Conservation (phyloP, 64 coral and sea anemone genomes). For the Pocillopora damicornis region DNA sequence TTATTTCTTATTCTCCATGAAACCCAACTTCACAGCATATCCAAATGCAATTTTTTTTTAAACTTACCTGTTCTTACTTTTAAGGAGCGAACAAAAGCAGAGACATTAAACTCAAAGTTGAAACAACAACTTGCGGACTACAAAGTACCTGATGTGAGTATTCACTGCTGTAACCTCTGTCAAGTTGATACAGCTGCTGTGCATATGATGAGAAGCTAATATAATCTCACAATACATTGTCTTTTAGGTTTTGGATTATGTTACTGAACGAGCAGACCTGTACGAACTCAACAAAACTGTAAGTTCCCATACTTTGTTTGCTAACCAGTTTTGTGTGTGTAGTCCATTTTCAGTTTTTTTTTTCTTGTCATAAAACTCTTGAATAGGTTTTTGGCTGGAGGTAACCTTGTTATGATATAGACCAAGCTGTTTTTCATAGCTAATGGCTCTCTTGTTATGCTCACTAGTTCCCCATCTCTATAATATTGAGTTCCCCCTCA, state of each 20-base stretch:
- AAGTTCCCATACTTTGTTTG: not conserved
- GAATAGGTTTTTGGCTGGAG: too few species aligned
- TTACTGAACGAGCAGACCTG: constrained; percentile 87
- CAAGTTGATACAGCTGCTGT: not conserved
- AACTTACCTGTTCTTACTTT: not conserved
- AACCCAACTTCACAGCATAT: not conserved
- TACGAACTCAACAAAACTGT: constrained; percentile 98
- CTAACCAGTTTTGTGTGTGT: not conserved
- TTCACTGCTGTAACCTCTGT: not conserved
- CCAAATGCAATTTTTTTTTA: not conserved
- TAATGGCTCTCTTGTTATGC: too few species aligned
- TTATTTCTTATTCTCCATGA: not conserved
- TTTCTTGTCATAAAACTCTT: too few species aligned
- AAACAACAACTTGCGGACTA: constrained; percentile 95
- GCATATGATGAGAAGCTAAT: not conserved
- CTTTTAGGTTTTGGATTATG: constrained; percentile 93
- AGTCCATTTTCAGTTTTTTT: too few species aligned
- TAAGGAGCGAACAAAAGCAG: constrained; percentile 79
- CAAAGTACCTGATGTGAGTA: constrained; percentile 96
- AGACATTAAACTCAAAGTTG: constrained; percentile 76
- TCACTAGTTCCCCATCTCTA: too few species aligned
- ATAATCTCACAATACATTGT: not conserved
- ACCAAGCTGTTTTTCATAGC: too few species aligned
- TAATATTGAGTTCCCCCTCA: too few species aligned
- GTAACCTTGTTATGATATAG: too few species aligned